phyloP scores from a whole-genome alignment of 2,113 vertebrate genomes.

The Nothobranchius kuhntae region DNA sequence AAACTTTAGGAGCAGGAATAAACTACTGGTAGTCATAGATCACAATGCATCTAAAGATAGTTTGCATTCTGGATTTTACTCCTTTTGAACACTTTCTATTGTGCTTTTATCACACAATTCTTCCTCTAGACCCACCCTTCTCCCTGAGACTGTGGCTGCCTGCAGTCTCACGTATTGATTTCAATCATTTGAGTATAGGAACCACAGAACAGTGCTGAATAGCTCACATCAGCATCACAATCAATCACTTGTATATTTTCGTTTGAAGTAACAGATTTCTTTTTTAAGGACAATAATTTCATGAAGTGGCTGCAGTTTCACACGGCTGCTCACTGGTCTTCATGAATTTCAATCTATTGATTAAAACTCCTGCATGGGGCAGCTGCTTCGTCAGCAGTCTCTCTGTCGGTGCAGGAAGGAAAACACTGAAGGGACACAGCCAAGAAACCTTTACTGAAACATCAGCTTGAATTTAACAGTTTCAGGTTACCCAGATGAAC shows the following conservation, averaged over 20 bases:
- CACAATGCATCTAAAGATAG: neutral
- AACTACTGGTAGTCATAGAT: slow-evolving; percentile 6
- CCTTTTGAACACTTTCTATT: slow-evolving; percentile 7
- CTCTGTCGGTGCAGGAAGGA: slow-evolving; percentile 26
- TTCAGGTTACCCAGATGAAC: neutral
- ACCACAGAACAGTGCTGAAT: slow-evolving; percentile 50
- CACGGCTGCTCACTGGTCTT: slow-evolving; percentile 50
- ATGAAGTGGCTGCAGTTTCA: slow-evolving; percentile 49
- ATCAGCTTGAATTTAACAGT: slow-evolving; percentile 15
- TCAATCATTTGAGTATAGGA: slow-evolving; percentile 33
- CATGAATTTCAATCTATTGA: slow-evolving; percentile 72
- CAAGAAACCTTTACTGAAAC: slow-evolving; percentile 25
- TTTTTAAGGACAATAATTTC: slow-evolving; percentile 34
- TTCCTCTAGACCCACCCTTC: neutral
- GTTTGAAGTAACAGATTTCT: slow-evolving; percentile 61
- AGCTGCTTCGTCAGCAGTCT: slow-evolving; percentile 68
- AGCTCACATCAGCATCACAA: slow-evolving; percentile 40
- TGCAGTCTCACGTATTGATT: slow-evolving; percentile 27
- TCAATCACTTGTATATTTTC: slow-evolving; percentile 71
- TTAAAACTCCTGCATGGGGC: slow-evolving; percentile 53
- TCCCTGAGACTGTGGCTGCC: slow-evolving; percentile 18
- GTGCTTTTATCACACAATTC: neutral
- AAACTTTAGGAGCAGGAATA: slow-evolving; percentile 9
- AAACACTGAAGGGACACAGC: slow-evolving; percentile 31
- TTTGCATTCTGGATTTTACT: slow-evolving; percentile 6